These are phyloP conservation scores for Tetragonula carbonaria DNA, from an alignment of 2,888 invertebrate genomes.

Conservation along the genomic window DNA sequence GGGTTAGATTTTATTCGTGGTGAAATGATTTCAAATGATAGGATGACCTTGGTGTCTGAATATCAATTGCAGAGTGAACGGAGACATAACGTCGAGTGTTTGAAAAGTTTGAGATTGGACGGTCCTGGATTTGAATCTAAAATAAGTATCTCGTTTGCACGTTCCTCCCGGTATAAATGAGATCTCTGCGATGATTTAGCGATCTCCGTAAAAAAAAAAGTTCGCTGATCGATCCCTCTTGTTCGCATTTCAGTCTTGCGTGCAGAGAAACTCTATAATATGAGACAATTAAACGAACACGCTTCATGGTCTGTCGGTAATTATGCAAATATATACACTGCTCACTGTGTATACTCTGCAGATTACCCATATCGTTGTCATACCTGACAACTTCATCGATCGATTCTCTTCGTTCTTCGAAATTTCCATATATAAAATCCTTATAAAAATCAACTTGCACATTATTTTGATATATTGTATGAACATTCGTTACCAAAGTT, in stretches of 20 bases:
- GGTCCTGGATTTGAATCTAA: slow-evolving; percentile 60
- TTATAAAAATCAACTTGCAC: not conserved
- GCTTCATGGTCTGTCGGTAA: not conserved
- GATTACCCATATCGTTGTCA: not conserved
- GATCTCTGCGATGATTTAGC: slow-evolving; percentile 50
- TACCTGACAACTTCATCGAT: not conserved
- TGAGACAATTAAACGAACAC: slow-evolving; percentile 21
- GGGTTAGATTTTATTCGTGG: too few species aligned
- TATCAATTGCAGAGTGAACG: not conserved
- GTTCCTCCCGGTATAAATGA: slow-evolving; percentile 41
- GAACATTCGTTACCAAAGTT: not conserved
- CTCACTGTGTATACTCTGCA: not conserved
- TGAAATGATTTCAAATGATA: not conserved
- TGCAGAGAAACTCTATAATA: not conserved
- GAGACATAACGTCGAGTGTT: slow-evolving; percentile 53
- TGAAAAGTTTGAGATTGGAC: slow-evolving; percentile 67
- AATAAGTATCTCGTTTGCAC: slow-evolving; percentile 64
- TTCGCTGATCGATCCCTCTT: slow-evolving; percentile 20
- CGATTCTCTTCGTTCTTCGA: not conserved
- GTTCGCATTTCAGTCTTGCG: not conserved
- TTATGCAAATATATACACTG: not conserved
- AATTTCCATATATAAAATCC: not conserved
- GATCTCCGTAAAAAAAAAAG: slow-evolving; percentile 32
- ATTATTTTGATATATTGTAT: not conserved
- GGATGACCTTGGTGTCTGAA: not conserved